Evolutionary conservation across 2,113 vertebrate species (phyloP).

Genomic region (Meles meles): DNA sequence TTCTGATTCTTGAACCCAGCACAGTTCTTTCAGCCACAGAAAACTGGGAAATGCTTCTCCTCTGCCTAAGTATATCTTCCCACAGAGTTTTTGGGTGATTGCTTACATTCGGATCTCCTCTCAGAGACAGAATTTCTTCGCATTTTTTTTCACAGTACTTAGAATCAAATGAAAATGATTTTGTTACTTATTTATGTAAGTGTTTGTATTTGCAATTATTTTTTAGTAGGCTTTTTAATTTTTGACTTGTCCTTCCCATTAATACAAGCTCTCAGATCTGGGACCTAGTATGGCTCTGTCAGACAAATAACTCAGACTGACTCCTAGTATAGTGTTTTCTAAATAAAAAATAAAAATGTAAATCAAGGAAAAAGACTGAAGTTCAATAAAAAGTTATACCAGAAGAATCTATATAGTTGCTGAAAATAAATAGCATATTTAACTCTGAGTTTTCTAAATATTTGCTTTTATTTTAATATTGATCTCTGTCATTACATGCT

Average conservation of each 20-base stretch:
- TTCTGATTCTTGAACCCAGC: background rate
- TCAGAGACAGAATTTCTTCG: background rate
- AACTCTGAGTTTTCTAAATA: background rate
- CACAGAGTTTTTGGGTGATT: background rate
- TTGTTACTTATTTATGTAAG: background rate
- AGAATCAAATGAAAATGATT: background rate
- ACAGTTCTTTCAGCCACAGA: background rate
- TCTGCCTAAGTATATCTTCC: background rate
- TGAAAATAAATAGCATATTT: background rate
- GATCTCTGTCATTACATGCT: background rate
- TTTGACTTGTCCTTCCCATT: background rate
- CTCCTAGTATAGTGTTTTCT: background rate
- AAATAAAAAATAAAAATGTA: background rate
- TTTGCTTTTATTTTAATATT: background rate
- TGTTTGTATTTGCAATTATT: background rate
- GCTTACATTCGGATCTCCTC: background rate
- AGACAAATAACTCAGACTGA: background rate
- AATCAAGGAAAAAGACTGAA: background rate
- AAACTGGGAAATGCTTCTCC: background rate
- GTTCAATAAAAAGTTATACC: background rate
- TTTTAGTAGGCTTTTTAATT: background rate
- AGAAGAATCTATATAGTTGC: background rate
- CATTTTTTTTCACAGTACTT: background rate
- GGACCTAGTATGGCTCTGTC: background rate
- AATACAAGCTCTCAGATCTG: background rate